These are phyloP conservation scores for Lordiphosa collinella DNA, from an alignment of 1,140 invertebrate species.

Conservation along the genomic window DNA sequence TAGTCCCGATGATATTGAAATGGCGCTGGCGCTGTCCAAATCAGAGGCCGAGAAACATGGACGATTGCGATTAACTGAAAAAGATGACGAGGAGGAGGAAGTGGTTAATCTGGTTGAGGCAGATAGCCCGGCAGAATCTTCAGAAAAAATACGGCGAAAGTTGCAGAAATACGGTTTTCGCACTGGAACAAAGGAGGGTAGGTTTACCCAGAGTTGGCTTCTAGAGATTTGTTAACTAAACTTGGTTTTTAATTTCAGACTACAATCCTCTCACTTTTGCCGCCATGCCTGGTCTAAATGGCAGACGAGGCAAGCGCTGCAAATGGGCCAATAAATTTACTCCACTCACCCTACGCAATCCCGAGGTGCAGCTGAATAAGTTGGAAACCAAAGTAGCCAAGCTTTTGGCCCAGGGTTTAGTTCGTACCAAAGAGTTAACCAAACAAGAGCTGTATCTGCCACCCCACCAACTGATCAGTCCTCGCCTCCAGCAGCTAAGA, in stretches of 20 bases:
- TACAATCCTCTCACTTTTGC: slow-evolving; percentile 43
- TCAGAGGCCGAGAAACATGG: slow-evolving; percentile 61
- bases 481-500: slow-evolving; percentile 1
- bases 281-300: slow-evolving; percentile 9
- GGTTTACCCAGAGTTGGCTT: not conserved
- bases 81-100: slow-evolving; percentile 28
- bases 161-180: slow-evolving; percentile 68
- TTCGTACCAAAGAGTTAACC: slow-evolving; percentile 17
- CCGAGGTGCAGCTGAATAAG: slow-evolving; percentile 52
- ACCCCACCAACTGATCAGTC: slow-evolving; percentile 35
- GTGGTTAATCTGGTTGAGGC: slow-evolving; percentile 37
- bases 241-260: slow-evolving; percentile 24
- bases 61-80: slow-evolving; percentile 7
- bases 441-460: not conserved
- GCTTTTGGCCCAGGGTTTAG: slow-evolving; percentile 43
- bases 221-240: not conserved
- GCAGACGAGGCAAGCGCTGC: slow-evolving; percentile 30
- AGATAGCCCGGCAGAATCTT: slow-evolving; percentile 4
- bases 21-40: slow-evolving; percentile 70
- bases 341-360: slow-evolving; percentile 54
- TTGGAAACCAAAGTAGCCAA: slow-evolving; percentile 33
- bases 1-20: slow-evolving; percentile 70
- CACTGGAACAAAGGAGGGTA: slow-evolving; percentile 55
- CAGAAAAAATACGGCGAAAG: slow-evolving; percentile 45
- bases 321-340: slow-evolving; percentile 76